A percentile compares a stretch with the other conserved stretches of the same genome.
Evolutionary conservation across 2,888 invertebrate genomes (phyloP).

Genomic region (Dryocosmus kuriphilus): DNA sequence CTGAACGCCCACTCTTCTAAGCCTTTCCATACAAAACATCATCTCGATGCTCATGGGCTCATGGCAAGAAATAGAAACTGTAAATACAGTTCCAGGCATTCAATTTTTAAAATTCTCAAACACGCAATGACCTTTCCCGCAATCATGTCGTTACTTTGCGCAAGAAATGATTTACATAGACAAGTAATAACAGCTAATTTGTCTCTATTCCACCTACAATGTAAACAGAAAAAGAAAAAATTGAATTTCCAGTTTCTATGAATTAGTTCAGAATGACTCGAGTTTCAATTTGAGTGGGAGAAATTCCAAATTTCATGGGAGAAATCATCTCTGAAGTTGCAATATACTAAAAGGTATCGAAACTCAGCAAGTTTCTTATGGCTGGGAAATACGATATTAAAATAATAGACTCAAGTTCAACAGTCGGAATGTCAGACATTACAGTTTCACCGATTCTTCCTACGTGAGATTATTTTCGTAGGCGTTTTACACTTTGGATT

Average conservation of each 20-base stretch:
- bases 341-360: background rate
- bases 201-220: too few relatives aligned
- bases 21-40: conserved; percentile 38
- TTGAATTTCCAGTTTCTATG: background rate
- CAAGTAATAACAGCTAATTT: conserved; percentile 15
- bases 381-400: background rate
- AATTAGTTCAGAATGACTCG: too few relatives aligned
- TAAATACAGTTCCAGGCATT: conserved; percentile 2
- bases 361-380: background rate
- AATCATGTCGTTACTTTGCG: conserved; percentile 30
- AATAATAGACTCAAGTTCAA: conserved; percentile 8
- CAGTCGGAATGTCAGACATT: background rate
- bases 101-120: conserved; percentile 4
- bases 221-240: background rate
- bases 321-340: background rate
- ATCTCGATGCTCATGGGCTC: conserved; percentile 23
- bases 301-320: too few relatives aligned
- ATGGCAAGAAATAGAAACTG: conserved; percentile 32
- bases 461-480: conserved; percentile 3
- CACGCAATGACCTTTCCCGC: conserved; percentile 21
- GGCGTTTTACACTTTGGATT: background rate
- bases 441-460: background rate
- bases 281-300: too few relatives aligned
- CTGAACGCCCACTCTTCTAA: conserved; percentile 60
- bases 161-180: conserved; percentile 15